Conservation (phyloP, 2,888 invertebrate genomes). For the Eristalis pertinax region DNA sequence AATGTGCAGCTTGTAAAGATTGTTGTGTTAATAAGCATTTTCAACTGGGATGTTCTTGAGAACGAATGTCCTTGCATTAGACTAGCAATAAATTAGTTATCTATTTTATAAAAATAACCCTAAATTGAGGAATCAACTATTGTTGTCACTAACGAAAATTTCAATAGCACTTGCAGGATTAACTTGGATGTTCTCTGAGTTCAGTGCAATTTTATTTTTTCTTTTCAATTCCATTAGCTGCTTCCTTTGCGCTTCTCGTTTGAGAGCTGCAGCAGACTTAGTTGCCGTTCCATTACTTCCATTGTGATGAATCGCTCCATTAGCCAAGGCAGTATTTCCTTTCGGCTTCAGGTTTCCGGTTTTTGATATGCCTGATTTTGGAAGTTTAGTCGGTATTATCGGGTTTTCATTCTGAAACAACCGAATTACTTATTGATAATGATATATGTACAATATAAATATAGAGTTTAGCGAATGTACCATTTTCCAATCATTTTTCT, state of each 20-base stretch:
- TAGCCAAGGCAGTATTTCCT: slow-evolving; percentile 9
- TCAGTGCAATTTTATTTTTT: slow-evolving; percentile 79
- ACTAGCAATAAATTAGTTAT: slow-evolving; percentile 67
- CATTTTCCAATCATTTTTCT: slow-evolving; percentile 87
- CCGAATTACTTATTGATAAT: background rate
- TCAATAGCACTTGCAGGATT: slow-evolving; percentile 67
- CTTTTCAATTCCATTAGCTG: slow-evolving; percentile 87
- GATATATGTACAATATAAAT: background rate
- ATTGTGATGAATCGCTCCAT: slow-evolving; percentile 52
- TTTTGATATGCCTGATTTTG: slow-evolving; percentile 75
- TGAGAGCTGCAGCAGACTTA: slow-evolving; percentile 82
- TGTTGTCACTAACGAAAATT: slow-evolving; percentile 75
- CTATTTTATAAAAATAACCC: slow-evolving; percentile 31
- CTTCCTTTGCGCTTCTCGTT: slow-evolving; percentile 88
- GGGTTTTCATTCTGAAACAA: slow-evolving; percentile 68
- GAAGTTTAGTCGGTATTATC: slow-evolving; percentile 73
- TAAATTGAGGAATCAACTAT: slow-evolving; percentile 74
- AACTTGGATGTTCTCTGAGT: slow-evolving; percentile 59
- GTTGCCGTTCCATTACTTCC: slow-evolving; percentile 74
- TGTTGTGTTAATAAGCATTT: slow-evolving; percentile 39
- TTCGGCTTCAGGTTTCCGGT: slow-evolving; percentile 23
- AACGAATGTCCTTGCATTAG: slow-evolving; percentile 56
- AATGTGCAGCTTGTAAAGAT: slow-evolving; percentile 43
- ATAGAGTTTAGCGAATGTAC: slow-evolving; percentile 33
- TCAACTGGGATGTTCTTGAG: slow-evolving; percentile 43